These are phyloP conservation scores for Cairina moschata DNA, from an alignment of 2,113 vertebrate species.

Conservation along the genomic window DNA sequence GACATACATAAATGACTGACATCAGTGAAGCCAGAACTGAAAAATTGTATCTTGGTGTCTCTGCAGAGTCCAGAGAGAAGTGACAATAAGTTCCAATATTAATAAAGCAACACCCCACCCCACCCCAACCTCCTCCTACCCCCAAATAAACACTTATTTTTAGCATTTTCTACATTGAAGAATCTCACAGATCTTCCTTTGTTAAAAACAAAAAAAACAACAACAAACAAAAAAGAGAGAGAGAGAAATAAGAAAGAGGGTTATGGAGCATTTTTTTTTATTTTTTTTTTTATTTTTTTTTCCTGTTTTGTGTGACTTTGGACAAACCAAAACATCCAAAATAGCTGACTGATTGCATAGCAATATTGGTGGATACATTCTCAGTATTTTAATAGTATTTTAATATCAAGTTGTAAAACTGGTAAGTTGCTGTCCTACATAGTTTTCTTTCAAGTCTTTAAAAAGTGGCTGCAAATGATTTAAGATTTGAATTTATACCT, in stretches of 20 bases:
- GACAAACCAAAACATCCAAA: background rate
- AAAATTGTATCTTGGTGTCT: background rate
- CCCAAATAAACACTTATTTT: fast-evolving
- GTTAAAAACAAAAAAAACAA: background rate
- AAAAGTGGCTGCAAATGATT: background rate
- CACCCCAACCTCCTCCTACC: no score
- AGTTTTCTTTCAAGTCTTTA: background rate
- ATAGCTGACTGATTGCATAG: background rate
- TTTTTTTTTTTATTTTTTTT: background rate
- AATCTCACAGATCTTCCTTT: background rate
- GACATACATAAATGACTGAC: background rate
- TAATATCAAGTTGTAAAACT: background rate
- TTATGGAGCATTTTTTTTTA: background rate
- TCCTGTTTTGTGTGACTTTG: background rate
- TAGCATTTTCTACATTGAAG: background rate
- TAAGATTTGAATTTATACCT: background rate
- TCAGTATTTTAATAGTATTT: background rate
- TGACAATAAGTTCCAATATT: background rate
- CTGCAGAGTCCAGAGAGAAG: background rate
- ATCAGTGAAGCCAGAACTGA: background rate
- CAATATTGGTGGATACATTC: background rate
- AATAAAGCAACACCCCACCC: background rate
- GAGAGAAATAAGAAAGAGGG: background rate
- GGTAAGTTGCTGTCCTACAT: background rate
- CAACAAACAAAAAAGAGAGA: background rate